Evolutionary conservation across 2,113 vertebrate species (phyloP), one percentile per base, ranked within the genome.

Genomic region (Cephalopterus ornatus): DNA sequence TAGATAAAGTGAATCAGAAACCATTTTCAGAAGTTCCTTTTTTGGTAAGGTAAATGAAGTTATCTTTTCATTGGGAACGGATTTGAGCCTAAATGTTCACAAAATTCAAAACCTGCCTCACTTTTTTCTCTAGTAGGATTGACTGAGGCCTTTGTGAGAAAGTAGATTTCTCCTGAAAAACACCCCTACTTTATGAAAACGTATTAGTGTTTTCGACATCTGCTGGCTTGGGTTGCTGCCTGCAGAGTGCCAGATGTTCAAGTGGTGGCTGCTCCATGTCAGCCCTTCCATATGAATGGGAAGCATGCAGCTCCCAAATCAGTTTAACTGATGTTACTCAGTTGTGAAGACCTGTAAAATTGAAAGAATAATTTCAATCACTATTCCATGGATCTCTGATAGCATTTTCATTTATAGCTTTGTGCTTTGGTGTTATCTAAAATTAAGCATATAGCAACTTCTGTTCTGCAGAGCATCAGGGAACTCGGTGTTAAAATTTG

Each of bases 211-310:
- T 95, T 89, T 87, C 24, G 7, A 89, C 66, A 75, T 67, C 77
- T 93, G 87, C 44, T 21, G 15, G 77, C 87, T 85, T 89, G 63
- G 59, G 32, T 89, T 61, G 35, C 65, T 84, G 77, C 61, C 77
- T 91, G 66, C 56, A 94, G 81, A 44, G 77, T 78, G 44, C 88
- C 85, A 93, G 81, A 94, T 91, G 87, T 87, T 81, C 61, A 87
- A 59, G 59, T 28, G 46, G 26, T 63, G 32, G 70, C 71, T 67
- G 65, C 33, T 89, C 62, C 44, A 21, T 67, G 47, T 74, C 55
- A 96, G 67, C 68, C 23, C 33, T 77, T 55, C 55, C 23, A 46
- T 71, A 61, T 27, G 23, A 97, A 94, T 30, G 9, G 61, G 65
- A 91, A 93, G 27, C 87, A 95, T 56, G 71, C 23, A 85, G 56